Percentiles rank a stretch among this genome's conserved stretches.
Conservation (phyloP, 2,888 invertebrate genomes). For the Melanophora roralis region DNA sequence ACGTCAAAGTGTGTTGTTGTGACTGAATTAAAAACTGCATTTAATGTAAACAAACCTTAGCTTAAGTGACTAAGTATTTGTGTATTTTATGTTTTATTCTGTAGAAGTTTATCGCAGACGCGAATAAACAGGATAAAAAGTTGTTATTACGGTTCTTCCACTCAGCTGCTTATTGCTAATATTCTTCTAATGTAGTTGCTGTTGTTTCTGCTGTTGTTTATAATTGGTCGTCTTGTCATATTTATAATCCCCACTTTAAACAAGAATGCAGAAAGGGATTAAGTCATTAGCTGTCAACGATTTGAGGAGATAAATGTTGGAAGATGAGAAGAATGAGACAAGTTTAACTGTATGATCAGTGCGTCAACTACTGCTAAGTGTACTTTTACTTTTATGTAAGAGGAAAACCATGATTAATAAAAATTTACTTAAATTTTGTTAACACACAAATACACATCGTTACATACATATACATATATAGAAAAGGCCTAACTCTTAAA, state of each 20-base stretch:
- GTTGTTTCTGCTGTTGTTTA: neutral
- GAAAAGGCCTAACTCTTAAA: too few relatives aligned
- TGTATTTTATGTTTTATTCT: neutral
- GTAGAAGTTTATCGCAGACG: conserved; percentile 19
- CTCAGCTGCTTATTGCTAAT: neutral
- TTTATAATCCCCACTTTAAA: conserved; percentile 30
- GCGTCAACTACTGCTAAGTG: too few relatives aligned
- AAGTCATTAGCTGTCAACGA: conserved; percentile 42
- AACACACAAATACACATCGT: too few relatives aligned
- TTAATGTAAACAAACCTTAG: too few relatives aligned
- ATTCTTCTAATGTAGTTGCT: neutral
- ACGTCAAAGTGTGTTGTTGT: neutral
- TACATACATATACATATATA: too few relatives aligned
- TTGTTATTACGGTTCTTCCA: conserved; percentile 24
- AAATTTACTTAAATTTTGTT: too few relatives aligned
- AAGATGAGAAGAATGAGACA: neutral
- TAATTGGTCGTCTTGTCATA: conserved; percentile 16
- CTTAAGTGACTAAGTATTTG: too few relatives aligned
- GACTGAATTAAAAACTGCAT: too few relatives aligned
- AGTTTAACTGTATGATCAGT: neutral
- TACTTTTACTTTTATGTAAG: too few relatives aligned
- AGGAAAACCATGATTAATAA: too few relatives aligned
- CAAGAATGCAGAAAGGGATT: conserved; percentile 39
- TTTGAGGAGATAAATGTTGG: neutral
- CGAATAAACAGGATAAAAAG: conserved; percentile 47